Evolutionary conservation across 2,113 vertebrate genomes (phyloP), one percentile per base, ranked within the genome.

Genomic region (Peromyscus maniculatus): DNA sequence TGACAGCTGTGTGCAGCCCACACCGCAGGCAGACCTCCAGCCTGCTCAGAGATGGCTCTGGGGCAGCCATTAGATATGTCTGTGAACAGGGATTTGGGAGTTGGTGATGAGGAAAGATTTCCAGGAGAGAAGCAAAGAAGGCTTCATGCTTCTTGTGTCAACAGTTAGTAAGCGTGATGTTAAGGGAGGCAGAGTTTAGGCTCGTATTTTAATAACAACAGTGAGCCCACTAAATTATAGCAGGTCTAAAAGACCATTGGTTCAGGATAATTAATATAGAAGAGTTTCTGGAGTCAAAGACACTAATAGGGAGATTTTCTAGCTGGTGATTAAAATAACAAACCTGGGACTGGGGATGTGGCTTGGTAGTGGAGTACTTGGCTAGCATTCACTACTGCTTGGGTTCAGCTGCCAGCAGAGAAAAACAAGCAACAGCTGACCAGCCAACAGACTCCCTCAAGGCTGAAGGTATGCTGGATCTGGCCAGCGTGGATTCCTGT

Each of bases 21-120:
- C 95, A 69, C 26, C 1, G 36, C 87, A 94, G 94, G 93, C 91
- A 74, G 90, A 22, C 90, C 97, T 91, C 94, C 95, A 91, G 17
- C 79, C 90, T 24, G 52, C 95, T 28, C 55, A 9, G 94, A 93
- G 78, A 67, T 26, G 24, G 82, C 93, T 87, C 93, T 75, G 83
- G 90, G 96, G 89, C 87, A 79, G 69, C 95, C 75, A 39, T 55
- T 36, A 90, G 43, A 96, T 62, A 24, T 39, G 67, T 24, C 87
- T 90, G 49, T 59, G 87, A 97, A 69, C 91, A 55, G 19, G 82
- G 72, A 43, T 87, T 95, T 89, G 33, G 33, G 84, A 87, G 17
- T 33, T 49, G 64, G 82, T 26, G n/a, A 64, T 64, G 1, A 33
- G 31, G 84, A 33, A 87, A 49, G 31, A 49, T 21, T 49, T 67